These are phyloP conservation scores for Gnatocerus cornutus DNA, from an alignment of 2,888 invertebrate species.

Conservation along the genomic window DNA sequence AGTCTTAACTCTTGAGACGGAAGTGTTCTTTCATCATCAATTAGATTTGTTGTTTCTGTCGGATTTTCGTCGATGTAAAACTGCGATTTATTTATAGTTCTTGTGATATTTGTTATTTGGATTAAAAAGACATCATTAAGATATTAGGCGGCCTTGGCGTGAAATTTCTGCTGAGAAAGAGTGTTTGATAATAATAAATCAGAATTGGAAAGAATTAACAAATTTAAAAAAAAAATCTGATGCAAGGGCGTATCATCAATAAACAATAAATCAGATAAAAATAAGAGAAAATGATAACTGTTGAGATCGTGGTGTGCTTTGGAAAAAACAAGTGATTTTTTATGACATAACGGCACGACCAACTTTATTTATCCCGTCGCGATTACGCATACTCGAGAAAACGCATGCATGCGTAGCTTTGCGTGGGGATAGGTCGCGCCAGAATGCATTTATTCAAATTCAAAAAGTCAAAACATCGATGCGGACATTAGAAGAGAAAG, in stretches of 20 bases:
- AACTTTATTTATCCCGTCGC: slow-evolving; percentile 29
- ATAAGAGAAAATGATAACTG: slow-evolving; percentile 21
- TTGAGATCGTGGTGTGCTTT: not conserved
- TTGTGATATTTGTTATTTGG: not conserved
- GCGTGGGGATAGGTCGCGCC: slow-evolving; percentile 65
- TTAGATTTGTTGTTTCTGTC: too few species aligned
- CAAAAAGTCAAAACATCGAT: slow-evolving; percentile 25
- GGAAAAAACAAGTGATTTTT: not conserved
- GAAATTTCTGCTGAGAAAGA: slow-evolving; percentile 3
- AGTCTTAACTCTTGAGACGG: not conserved
- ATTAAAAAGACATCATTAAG: not conserved
- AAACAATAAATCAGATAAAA: slow-evolving; percentile 49
- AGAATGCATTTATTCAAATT: slow-evolving; percentile 58
- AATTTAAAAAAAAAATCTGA: slow-evolving; percentile 14
- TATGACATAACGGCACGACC: slow-evolving; percentile 13
- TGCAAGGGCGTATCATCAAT: slow-evolving; percentile 37
- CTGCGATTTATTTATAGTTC: not conserved
- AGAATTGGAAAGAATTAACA: not conserved
- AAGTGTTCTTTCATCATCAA: not conserved
- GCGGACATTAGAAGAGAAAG: not conserved
- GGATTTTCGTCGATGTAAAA: too few species aligned
- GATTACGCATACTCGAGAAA: slow-evolving; percentile 57
- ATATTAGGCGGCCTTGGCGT: slow-evolving; percentile 21
- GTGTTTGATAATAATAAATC: too few species aligned
- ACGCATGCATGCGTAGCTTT: slow-evolving; percentile 63